Percentiles rank a stretch among this genome's conserved stretches.
Evolutionary conservation across 2,113 vertebrate genomes (phyloP).

Genomic region (Rhinolophus sinicus): DNA sequence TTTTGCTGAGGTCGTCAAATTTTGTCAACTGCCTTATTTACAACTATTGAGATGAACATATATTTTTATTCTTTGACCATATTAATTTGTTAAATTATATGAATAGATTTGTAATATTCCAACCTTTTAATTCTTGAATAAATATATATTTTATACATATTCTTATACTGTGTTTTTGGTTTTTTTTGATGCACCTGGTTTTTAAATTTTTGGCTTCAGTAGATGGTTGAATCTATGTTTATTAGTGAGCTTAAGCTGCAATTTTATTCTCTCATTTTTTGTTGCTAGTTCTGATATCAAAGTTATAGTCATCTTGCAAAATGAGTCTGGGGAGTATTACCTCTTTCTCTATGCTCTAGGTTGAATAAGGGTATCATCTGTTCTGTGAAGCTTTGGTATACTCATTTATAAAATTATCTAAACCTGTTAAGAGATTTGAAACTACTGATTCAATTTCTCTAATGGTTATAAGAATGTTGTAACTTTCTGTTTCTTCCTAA

Average conservation of each 20-base stretch:
- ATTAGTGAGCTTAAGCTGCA: not conserved
- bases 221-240: not conserved
- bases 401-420: conserved; percentile 9
- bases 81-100: not conserved
- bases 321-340: not conserved
- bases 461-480: not conserved
- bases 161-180: not conserved
- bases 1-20: not conserved
- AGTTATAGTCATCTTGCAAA: not conserved
- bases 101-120: not conserved
- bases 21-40: not conserved
- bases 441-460: not conserved
- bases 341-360: not conserved
- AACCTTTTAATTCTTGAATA: not conserved
- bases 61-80: not conserved
- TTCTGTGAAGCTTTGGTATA: not conserved
- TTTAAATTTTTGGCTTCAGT: not conserved
- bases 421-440: conserved; percentile 4
- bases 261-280: conserved; percentile 3
- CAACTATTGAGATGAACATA: not conserved
- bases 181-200: not conserved
- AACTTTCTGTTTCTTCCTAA: not conserved
- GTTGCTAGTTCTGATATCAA: not conserved
- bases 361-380: not conserved
- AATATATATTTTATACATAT: not conserved